Evolutionary conservation across 2,113 vertebrate species (phyloP).

Genomic region (Corvus moneduloides): DNA sequence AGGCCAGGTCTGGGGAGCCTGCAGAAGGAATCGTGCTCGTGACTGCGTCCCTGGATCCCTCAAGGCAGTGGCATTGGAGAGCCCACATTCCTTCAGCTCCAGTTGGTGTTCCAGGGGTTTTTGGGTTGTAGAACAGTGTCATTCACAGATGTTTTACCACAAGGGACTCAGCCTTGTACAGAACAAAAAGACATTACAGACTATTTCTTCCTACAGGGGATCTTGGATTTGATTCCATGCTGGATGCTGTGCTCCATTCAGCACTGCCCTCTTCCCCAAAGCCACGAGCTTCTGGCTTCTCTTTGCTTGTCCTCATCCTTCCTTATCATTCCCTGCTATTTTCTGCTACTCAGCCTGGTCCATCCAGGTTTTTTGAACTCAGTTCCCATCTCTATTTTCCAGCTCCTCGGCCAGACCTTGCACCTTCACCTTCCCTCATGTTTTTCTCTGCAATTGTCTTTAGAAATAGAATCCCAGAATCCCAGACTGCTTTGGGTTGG

Average conservation of each 20-base stretch:
- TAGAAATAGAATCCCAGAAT: not conserved
- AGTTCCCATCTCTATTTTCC: not conserved
- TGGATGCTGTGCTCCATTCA: not conserved
- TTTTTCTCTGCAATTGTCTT: not conserved
- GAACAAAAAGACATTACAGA: not conserved
- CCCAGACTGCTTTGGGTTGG: not conserved
- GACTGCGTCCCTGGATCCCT: not conserved
- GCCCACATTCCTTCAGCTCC: not conserved
- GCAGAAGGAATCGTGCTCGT: not conserved
- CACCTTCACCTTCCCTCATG: not conserved
- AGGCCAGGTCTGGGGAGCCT: not conserved
- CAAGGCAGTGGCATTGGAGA: not conserved
- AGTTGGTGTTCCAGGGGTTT: not conserved
- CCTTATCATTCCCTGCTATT: not conserved
- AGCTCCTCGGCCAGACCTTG: too few relatives aligned
- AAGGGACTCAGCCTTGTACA: not conserved
- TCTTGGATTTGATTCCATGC: not conserved
- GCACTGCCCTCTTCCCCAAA: not conserved
- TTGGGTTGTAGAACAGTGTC: not conserved
- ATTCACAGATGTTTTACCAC: not conserved
- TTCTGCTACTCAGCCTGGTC: not conserved
- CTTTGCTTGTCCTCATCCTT: not conserved
- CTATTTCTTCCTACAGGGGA: not conserved
- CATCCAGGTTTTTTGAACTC: not conserved
- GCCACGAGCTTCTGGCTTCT: not conserved